A percentile compares a stretch with the other conserved stretches of the same genome.
phyloP scores from a whole-genome alignment of 1,140 invertebrate species.

The Schlechtendalia chinensis region DNA sequence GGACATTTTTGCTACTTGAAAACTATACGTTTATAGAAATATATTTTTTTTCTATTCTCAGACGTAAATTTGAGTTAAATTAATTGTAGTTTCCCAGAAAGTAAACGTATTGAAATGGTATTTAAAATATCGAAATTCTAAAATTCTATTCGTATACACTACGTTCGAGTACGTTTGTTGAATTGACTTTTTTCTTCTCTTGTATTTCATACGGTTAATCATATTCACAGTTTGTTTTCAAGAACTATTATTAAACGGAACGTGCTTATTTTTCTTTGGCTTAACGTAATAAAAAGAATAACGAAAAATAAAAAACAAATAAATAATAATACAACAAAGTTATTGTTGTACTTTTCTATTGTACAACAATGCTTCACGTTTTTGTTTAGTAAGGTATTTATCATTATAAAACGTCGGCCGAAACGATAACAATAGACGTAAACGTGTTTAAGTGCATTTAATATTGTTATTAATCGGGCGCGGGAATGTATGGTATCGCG shows the following conservation, averaged over 20 bases:
- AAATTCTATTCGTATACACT: no score
- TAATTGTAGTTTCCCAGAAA: no score
- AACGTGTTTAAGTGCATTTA: background rate
- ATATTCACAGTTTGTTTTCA: background rate
- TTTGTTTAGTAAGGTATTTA: background rate
- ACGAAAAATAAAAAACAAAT: background rate
- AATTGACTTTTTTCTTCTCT: background rate
- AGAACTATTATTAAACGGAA: background rate
- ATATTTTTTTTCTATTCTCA: no score
- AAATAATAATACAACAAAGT: background rate
- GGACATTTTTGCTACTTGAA: no score
- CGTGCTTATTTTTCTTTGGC: background rate
- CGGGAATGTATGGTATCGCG: background rate
- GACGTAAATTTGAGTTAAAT: no score
- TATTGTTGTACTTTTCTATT: conserved; percentile 2
- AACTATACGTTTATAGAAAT: no score
- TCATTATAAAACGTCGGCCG: background rate
- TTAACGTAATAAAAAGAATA: background rate
- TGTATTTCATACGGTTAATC: background rate
- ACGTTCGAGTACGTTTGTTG: background rate
- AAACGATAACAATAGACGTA: background rate
- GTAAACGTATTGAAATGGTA: no score
- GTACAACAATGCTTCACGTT: background rate
- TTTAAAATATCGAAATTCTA: no score
- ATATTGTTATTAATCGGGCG: background rate